phyloP scores from a whole-genome alignment of 2,113 vertebrate species.

The Dolichallabes microphthalmus region DNA sequence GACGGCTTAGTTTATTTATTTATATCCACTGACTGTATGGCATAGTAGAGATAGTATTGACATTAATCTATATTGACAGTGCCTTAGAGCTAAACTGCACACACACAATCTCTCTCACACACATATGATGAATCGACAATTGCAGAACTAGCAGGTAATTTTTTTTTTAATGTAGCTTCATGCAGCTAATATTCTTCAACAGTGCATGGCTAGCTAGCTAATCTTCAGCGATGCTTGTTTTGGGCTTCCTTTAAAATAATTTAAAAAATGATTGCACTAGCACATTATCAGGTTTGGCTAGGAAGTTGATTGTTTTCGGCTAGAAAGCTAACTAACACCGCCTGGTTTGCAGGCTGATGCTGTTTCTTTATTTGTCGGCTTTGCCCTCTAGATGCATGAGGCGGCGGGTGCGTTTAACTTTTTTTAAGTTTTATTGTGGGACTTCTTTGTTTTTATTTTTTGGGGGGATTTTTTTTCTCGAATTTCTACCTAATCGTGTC shows the following conservation, averaged over 20 bases:
- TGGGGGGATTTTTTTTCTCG: too few relatives aligned
- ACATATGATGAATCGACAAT: background rate
- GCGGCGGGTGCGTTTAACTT: too few relatives aligned
- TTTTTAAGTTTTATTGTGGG: too few relatives aligned
- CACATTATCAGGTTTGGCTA: background rate
- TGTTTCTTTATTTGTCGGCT: background rate
- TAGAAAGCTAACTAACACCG: background rate
- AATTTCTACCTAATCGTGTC: too few relatives aligned
- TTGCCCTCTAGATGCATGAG: too few relatives aligned
- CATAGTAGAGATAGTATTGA: background rate
- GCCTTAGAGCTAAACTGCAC: background rate
- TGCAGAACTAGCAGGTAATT: background rate
- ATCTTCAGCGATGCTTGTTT: background rate
- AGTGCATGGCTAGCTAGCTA: background rate
- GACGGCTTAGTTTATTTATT: background rate
- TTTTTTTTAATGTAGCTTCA: background rate
- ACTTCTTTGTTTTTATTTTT: too few relatives aligned
- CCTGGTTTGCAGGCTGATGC: background rate
- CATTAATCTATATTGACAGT: slow-evolving; percentile 2
- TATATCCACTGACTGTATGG: background rate
- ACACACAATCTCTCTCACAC: background rate
- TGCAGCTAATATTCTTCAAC: background rate
- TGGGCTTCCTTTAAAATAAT: background rate
- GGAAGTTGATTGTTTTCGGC: background rate
- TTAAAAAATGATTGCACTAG: background rate